phyloP scores from a whole-genome alignment of 2,888 invertebrate genomes.

The Ommatoiulus sabulosus region DNA sequence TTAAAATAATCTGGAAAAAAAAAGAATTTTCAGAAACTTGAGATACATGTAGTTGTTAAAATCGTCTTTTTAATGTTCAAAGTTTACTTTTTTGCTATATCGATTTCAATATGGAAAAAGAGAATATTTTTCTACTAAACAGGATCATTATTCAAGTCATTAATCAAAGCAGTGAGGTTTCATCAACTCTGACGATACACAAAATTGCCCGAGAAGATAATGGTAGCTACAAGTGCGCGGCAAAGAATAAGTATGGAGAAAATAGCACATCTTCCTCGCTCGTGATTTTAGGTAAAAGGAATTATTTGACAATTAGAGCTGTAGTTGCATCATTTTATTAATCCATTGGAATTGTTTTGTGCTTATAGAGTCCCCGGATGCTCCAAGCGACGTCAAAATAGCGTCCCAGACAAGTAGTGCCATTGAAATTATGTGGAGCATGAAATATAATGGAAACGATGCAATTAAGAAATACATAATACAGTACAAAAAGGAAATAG shows the following conservation, averaged over 20 bases:
- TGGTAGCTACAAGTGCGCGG: slow-evolving; percentile 47
- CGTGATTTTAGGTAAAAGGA: slow-evolving; percentile 45
- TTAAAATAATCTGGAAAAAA: too few relatives aligned
- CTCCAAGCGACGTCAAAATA: slow-evolving; percentile 42
- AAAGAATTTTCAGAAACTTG: too few relatives aligned
- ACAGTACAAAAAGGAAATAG: slow-evolving; percentile 65
- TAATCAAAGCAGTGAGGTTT: neutral
- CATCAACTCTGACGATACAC: slow-evolving; percentile 44
- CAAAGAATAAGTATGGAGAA: slow-evolving; percentile 48
- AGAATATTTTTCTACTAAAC: too few relatives aligned
- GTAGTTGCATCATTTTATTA: neutral
- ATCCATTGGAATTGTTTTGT: neutral
- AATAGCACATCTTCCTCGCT: slow-evolving; percentile 32
- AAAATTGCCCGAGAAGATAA: slow-evolving; percentile 50
- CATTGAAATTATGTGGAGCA: slow-evolving; percentile 47
- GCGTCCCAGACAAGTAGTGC: slow-evolving; percentile 26
- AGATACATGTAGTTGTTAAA: too few relatives aligned
- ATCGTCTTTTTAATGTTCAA: too few relatives aligned
- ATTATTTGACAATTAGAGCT: neutral
- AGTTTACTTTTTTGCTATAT: too few relatives aligned
- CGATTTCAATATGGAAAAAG: too few relatives aligned
- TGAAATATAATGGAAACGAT: slow-evolving; percentile 57
- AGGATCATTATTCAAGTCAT: slow-evolving; percentile 52
- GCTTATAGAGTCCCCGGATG: slow-evolving; percentile 47
- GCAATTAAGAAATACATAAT: slow-evolving; percentile 66